Percentiles rank a stretch among this genome's conserved stretches.
Evolutionary conservation across 2,113 vertebrate genomes (phyloP).

Genomic region (Epinephelus lanceolatus): DNA sequence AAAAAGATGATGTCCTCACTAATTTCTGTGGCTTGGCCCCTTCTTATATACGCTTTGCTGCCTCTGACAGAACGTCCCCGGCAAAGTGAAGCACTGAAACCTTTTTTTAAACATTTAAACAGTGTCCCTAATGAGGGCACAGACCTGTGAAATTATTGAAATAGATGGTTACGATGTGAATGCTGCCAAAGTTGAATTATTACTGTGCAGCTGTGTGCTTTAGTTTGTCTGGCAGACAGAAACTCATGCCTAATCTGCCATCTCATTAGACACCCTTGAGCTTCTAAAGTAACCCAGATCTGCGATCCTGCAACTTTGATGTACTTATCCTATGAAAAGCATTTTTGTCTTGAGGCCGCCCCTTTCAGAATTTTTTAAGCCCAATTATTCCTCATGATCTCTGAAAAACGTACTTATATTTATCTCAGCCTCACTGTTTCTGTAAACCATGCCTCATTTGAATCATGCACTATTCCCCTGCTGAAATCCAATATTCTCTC

Average conservation of each 20-base stretch:
- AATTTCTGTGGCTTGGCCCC: constrained; percentile 19
- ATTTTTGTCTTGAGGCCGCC: constrained; percentile 72
- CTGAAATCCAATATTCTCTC: constrained; percentile 43
- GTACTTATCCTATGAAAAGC: constrained; percentile 76
- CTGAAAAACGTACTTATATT: constrained; percentile 68
- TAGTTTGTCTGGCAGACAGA: constrained; percentile 66
- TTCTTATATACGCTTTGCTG: constrained; percentile 22
- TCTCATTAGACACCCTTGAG: constrained; percentile 74
- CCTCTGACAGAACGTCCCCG: not conserved
- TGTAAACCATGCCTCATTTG: constrained; percentile 56
- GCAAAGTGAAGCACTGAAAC: not conserved
- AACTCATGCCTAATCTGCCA: constrained; percentile 68
- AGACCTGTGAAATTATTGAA: constrained; percentile 53
- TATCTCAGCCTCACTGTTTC: constrained; percentile 57
- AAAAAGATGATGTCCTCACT: constrained; percentile 34
- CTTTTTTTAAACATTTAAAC: constrained; percentile 52
- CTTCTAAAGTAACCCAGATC: constrained; percentile 72
- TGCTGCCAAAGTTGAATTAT: constrained; percentile 51
- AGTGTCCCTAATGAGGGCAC: not conserved
- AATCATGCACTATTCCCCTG: constrained; percentile 42
- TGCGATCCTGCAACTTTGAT: constrained; percentile 75
- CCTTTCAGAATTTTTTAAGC: constrained; percentile 65
- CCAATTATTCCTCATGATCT: constrained; percentile 76
- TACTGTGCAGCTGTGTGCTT: constrained; percentile 49
- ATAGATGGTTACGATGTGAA: constrained; percentile 33